A percentile compares a stretch with the other conserved stretches of the same genome.
Evolutionary conservation across 2,888 invertebrate species (phyloP).

Genomic region (Pristionchus japonicus): DNA sequence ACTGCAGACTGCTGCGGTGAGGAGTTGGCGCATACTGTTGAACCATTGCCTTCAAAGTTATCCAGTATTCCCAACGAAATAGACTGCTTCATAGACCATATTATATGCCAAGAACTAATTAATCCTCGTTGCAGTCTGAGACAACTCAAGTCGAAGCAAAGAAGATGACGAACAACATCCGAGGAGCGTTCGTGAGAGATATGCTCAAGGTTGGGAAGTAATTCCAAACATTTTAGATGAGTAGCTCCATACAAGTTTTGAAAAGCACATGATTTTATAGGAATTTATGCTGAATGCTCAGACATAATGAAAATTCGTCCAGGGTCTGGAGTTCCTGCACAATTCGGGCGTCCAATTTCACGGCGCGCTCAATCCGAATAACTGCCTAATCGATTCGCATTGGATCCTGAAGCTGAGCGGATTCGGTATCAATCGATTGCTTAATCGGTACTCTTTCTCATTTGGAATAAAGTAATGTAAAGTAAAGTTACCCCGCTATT

Average conservation of each 20-base stretch:
- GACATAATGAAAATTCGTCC: background rate
- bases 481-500: no score
- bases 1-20: background rate
- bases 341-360: slow-evolving; percentile 65
- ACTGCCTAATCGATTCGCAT: slow-evolving; percentile 71
- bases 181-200: slow-evolving; percentile 71
- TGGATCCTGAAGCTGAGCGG: slow-evolving; percentile 73
- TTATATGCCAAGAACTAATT: no score
- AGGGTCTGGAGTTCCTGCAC: slow-evolving; percentile 72
- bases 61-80: no score
- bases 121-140: background rate
- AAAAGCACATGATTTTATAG: background rate
- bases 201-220: slow-evolving; percentile 65
- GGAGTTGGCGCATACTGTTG: background rate
- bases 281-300: background rate
- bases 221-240: background rate
- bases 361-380: slow-evolving; percentile 66
- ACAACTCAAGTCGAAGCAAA: background rate
- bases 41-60: no score
- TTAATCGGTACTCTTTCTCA: slow-evolving; percentile 50
- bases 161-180: slow-evolving; percentile 56
- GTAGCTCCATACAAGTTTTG: background rate
- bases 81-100: no score
- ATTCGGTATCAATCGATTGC: slow-evolving; percentile 63
- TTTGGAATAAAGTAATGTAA: background rate